Evolutionary conservation across 2,113 vertebrate genomes (phyloP), one percentile per base, ranked within the genome.

Genomic region (Agapornis roseicollis): DNA sequence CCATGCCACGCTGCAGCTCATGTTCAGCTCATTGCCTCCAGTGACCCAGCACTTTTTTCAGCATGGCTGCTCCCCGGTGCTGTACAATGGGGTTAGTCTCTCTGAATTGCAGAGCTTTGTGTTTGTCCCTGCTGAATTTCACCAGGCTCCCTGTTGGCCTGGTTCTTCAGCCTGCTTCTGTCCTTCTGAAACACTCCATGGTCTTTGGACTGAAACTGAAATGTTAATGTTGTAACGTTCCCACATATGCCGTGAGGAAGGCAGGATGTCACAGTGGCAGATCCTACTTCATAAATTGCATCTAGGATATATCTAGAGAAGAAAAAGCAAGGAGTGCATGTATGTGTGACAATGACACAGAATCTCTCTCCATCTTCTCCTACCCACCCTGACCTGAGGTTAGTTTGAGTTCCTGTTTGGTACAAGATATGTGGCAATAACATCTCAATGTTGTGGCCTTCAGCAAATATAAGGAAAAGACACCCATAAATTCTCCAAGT

Each of bases 361-460:
- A 24, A 0, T 33, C 55, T 14, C 70, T n/a, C 14, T 74, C 17
- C 20, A 8, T 44, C 14, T 11, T n/a, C 9, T 18, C 3, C 27
- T 12, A 42, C 3, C 8, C 1, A 3, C 25, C 37, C 85, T 6
- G 6, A 52, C 63, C 71, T 15, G 56, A 63, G 64, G 44, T 77
- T 85, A 86, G 61, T 9, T 9, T 13, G 60, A 61, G 49, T 56
- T 33, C 66, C 61, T 65, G 41, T n/a, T 82, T 91, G 33, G 12
- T 42, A 7, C 63, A 89, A 73, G 24, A 49, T 85, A 50, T 24
- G 39, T 25, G 50, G 82, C 82, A 94, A 60, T 88, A 85, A 91
- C 28, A 83, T 64, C 60, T 85, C 72, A 47, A 41, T 41, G 17
- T 78, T 82, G 69, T 85, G 86, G 72, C 74, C 93, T 93, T 86